Conservation (phyloP, 2,797 vertebrate species). For the Balearica regulorum region DNA sequence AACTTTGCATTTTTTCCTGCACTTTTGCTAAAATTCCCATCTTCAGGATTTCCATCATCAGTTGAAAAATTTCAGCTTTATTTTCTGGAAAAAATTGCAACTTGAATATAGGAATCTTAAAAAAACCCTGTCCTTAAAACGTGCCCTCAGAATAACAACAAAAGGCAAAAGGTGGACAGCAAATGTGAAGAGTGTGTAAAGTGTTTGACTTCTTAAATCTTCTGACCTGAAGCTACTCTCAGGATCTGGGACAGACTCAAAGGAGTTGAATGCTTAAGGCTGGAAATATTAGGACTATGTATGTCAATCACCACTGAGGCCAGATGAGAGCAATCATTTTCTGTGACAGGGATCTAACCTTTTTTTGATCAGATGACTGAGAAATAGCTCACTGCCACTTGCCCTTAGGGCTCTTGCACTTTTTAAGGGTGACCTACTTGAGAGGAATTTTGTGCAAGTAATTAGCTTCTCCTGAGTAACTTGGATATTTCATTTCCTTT, state of each 20-base stretch:
- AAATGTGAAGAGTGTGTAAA: not conserved
- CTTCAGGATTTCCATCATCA: not conserved
- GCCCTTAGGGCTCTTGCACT: not conserved
- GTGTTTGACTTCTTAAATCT: not conserved
- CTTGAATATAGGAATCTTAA: not conserved
- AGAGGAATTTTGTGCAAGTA: constrained; percentile 15
- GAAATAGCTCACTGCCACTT: not conserved
- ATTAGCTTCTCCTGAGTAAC: constrained; percentile 7
- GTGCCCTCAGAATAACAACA: not conserved
- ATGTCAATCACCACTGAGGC: not conserved
- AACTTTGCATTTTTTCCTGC: not conserved
- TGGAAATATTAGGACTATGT: not conserved
- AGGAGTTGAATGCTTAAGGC: not conserved
- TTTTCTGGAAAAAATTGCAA: not conserved
- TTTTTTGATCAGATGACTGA: constrained; percentile 25
- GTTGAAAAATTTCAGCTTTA: not conserved
- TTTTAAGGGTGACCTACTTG: constrained; percentile 18
- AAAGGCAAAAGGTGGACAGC: not conserved
- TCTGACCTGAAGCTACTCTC: not conserved
- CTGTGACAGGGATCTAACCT: not conserved
- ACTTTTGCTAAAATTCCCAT: not conserved
- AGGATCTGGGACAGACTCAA: not conserved
- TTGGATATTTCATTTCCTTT: constrained; percentile 42
- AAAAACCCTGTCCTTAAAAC: not conserved
- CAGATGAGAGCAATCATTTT: not conserved